Conservation (phyloP, 2,797 vertebrate species). For the Coracias cyanogaster region DNA sequence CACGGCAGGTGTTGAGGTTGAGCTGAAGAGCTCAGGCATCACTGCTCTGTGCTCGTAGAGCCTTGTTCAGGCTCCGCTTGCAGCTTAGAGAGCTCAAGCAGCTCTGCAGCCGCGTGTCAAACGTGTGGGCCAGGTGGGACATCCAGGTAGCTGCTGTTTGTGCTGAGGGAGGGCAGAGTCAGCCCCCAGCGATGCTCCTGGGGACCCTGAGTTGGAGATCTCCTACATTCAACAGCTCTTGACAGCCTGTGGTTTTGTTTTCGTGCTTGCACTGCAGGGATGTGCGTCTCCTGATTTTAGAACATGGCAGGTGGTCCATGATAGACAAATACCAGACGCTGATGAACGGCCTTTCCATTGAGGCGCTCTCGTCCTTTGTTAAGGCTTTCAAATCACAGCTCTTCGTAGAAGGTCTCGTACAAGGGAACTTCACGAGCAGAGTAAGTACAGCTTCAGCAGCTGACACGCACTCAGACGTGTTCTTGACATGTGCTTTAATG, state of each 20-base stretch:
- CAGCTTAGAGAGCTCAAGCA: neutral
- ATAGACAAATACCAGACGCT: conserved; percentile 90
- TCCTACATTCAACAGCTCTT: fast-evolving
- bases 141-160: neutral
- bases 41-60: neutral
- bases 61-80: neutral
- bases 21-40: neutral
- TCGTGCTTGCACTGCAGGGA: conserved; percentile 79
- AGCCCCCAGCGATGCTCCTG: neutral
- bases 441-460: conserved; percentile 76
- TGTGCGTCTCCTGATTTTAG: conserved; percentile 89
- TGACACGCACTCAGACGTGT: fast-evolving
- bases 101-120: neutral
- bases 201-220: neutral
- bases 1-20: neutral
- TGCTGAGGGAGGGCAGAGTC: neutral
- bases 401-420: conserved; percentile 90
- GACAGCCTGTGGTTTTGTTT: neutral
- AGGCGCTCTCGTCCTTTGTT: conserved; percentile 87
- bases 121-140: fast-evolving
- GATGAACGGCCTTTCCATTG: conserved; percentile 84
- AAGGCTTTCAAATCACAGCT: conserved; percentile 87
- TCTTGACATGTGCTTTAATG: neutral
- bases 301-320: conserved; percentile 91
- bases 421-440: conserved; percentile 90